Evolutionary conservation across 2,113 vertebrate genomes (phyloP).

Genomic region (Calypte anna): DNA sequence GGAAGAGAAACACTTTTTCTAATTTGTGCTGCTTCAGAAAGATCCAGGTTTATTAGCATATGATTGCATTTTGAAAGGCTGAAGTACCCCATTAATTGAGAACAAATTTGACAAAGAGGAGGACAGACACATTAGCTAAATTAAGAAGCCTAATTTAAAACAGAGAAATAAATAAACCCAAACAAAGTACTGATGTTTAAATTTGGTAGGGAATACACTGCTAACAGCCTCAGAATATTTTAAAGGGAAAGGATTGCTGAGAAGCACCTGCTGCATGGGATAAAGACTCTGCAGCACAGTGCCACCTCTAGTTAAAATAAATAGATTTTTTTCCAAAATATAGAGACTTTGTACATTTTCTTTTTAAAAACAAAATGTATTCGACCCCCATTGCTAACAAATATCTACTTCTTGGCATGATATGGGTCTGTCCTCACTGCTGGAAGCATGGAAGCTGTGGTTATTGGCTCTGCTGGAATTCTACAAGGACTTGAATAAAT

Average conservation of each 20-base stretch:
- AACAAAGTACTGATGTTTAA: neutral
- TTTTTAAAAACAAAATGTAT: neutral
- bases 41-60: slow-evolving; percentile 16
- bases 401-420: neutral
- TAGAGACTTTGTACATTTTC: neutral
- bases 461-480: fast-evolving
- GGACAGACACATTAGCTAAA: neutral
- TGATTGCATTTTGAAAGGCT: slow-evolving; percentile 10
- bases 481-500: neutral
- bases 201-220: neutral
- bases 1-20: neutral
- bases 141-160: slow-evolving; percentile 6
- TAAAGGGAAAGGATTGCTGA: neutral
- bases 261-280: neutral
- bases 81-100: slow-evolving; percentile 33
- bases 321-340: neutral
- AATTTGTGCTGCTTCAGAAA: neutral
- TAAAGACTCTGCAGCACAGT: neutral
- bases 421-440: neutral
- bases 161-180: neutral
- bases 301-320: neutral
- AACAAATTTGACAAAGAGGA: slow-evolving; percentile 14
- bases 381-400: neutral
- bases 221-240: neutral
- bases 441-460: neutral